phyloP scores from a whole-genome alignment of 2,113 vertebrate species.

The Orthochromis indermauri region DNA sequence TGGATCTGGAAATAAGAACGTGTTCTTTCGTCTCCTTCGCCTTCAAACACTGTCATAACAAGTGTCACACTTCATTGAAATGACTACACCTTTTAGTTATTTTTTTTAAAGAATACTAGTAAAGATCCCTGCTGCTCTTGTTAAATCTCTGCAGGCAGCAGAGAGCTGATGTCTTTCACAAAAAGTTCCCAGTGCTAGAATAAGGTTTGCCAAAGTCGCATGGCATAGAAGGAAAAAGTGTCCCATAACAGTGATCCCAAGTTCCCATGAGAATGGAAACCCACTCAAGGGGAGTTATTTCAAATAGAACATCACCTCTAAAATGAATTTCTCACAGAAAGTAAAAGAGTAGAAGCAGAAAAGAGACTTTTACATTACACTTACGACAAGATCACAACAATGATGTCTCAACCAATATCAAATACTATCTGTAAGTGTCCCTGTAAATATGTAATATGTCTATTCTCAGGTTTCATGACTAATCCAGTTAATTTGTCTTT shows the following conservation, averaged over 20 bases:
- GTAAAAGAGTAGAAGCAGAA: not conserved
- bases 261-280: constrained; percentile 45
- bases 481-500: constrained; percentile 16
- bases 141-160: not conserved
- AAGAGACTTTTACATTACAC: not conserved
- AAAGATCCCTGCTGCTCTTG: not conserved
- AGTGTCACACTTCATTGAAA: not conserved
- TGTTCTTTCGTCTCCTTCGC: not conserved
- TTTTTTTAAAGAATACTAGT: not conserved
- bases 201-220: constrained; percentile 26
- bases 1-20: not conserved
- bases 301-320: constrained; percentile 49
- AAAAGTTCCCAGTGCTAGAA: constrained; percentile 12
- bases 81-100: not conserved
- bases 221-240: constrained; percentile 18
- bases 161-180: not conserved
- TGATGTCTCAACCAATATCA: constrained; percentile 12
- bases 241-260: constrained; percentile 18
- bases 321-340: constrained; percentile 31
- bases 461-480: not conserved
- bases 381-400: not conserved
- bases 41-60: not conserved
- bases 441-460: not conserved
- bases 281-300: constrained; percentile 55
- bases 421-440: not conserved